phyloP scores from a whole-genome alignment of 2,888 invertebrate genomes.

The Himalopsyche anomala region DNA sequence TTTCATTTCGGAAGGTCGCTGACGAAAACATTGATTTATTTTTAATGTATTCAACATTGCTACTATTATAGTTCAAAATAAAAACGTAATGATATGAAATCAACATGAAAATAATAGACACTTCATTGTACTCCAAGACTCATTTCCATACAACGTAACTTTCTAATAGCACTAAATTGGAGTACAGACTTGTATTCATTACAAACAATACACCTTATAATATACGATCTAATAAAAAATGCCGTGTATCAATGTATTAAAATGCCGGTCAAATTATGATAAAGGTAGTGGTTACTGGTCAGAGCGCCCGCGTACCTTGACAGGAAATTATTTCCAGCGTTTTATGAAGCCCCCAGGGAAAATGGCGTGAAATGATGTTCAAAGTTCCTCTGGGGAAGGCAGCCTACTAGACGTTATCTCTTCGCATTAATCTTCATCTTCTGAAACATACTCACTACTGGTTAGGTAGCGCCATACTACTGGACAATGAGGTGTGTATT shows the following conservation, averaged over 20 bases:
- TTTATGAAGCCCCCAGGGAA: constrained; percentile 59
- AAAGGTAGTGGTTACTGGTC: constrained; percentile 27
- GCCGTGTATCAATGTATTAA: constrained; percentile 27
- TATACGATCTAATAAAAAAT: constrained; percentile 31
- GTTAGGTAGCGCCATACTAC: constrained; percentile 55
- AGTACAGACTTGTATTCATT: not conserved
- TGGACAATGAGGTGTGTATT: constrained; percentile 4
- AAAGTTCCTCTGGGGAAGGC: constrained; percentile 25
- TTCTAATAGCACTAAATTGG: constrained; percentile 1
- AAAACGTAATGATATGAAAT: no score
- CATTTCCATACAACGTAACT: constrained; percentile 24
- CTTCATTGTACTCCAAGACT: not conserved
- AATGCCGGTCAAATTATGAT: constrained; percentile 36
- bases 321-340: constrained; percentile 59
- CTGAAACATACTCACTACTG: constrained; percentile 63
- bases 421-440: constrained; percentile 63
- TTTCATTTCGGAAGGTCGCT: no score
- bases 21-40: no score
- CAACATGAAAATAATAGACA: constrained; percentile 11
- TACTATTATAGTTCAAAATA: no score
- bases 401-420: constrained; percentile 47
- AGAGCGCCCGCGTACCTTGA: constrained; percentile 28
- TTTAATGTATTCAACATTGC: no score
- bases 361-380: constrained; percentile 52
- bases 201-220: constrained; percentile 31